Conservation (phyloP, 1,140 invertebrate species). For the Polypedilum vanderplanki region DNA sequence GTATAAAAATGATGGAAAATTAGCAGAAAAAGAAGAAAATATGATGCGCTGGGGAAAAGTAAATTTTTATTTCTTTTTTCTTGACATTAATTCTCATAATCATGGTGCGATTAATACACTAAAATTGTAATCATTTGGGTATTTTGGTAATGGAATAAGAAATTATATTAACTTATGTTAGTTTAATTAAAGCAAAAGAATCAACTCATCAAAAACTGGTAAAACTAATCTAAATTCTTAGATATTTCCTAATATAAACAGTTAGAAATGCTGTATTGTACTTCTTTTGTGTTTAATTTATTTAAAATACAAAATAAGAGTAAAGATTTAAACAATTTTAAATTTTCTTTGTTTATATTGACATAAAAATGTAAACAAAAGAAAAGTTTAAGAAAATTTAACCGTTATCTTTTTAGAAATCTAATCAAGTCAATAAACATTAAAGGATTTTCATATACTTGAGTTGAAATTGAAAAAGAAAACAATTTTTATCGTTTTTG, state of each 20-base stretch:
- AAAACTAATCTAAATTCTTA: too few relatives aligned
- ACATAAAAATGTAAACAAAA: too few relatives aligned
- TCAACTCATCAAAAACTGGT: too few relatives aligned
- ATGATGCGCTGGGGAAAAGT: constrained; percentile 21
- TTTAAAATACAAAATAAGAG: too few relatives aligned
- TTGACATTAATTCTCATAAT: neutral
- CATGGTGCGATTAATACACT: neutral
- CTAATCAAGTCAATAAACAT: neutral
- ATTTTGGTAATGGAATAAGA: neutral
- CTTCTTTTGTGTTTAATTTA: too few relatives aligned
- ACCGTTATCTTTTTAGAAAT: too few relatives aligned
- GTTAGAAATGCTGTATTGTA: too few relatives aligned
- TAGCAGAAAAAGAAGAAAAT: neutral
- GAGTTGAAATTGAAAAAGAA: neutral
- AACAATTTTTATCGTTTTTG: neutral
- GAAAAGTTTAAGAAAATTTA: too few relatives aligned
- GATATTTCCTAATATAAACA: too few relatives aligned
- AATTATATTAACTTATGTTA: neutral
- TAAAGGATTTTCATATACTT: neutral
- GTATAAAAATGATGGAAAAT: constrained; percentile 18
- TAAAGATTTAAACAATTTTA: too few relatives aligned
- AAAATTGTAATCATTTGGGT: constrained; percentile 21
- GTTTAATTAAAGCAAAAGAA: neutral
- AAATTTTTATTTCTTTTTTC: constrained; percentile 23
- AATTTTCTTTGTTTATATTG: too few relatives aligned